Base-by-base conservation (phyloP, 2,113 vertebrate species). In the Tragelaphus scriptus region DNA sequence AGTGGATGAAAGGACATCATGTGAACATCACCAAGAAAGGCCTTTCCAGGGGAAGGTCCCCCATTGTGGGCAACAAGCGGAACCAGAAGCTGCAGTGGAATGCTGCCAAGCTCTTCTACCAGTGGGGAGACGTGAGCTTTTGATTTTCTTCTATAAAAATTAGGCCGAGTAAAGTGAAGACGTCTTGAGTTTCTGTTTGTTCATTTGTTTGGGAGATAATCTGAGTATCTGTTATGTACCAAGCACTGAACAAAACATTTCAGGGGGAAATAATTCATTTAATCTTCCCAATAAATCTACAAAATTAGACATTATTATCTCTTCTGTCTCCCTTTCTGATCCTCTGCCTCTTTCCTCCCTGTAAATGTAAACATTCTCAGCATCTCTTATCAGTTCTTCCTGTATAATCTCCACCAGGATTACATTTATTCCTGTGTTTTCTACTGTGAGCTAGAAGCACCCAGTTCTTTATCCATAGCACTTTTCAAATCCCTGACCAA, bases 1-100 rank as follows among this genome's bases (percentile, higher is more conserved):
- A 99, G 98, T 99, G 99, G 99, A 99, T 99, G 99, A 99, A 99
- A 96, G 99, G 99, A 68, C 99, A 99, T 96, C 99, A 99, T 0
- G 99, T 99, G 3, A 99, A 99, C 91, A 99, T 99, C 84, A 99
- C 99, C 36, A 99, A 99, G 98, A 99, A 99, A 71, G 99, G 99
- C 4, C 98, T 99, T 30, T 99, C 99, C 85, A 99, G 99, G 9
- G 99, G 99, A 0, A 99, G 99, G 0, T 99, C 99, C 0, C 99
- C 99, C 2, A 98, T 99, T 0, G 99, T 99, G 96, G 99, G 99
- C 91, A 99, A 99, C 99, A 99, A 99, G 96, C 98, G 99, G 86
- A 99, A 99, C 98, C 99, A 99, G 98, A 99, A 99, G 91, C 99
- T 99, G 25, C 99, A 99, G 98, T 99, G 99, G 99, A 99, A 99